A percentile compares a stretch with the other conserved stretches of the same genome.
phyloP scores from a whole-genome alignment of 1,140 invertebrate species.

The Papilio dardanus region DNA sequence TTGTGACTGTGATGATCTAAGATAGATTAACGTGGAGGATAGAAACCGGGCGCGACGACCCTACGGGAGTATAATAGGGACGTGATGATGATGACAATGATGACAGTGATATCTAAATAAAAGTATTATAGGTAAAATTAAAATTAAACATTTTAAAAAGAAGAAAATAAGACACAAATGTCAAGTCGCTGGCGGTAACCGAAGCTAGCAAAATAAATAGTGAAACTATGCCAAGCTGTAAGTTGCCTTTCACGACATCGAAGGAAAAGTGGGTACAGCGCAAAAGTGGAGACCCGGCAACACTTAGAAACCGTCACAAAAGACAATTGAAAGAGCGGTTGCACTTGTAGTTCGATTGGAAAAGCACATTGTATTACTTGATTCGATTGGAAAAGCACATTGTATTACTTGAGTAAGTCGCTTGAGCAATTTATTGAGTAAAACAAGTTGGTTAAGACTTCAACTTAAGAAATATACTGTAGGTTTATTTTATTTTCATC shows the following conservation, averaged over 20 bases:
- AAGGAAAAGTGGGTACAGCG: neutral
- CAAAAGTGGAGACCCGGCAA: neutral
- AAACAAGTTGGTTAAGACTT: neutral
- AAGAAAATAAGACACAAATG: neutral
- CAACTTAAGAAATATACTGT: neutral
- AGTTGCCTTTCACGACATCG: neutral
- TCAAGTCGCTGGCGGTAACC: neutral
- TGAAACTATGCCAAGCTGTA: neutral
- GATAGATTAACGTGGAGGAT: too few relatives aligned
- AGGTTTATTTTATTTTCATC: neutral
- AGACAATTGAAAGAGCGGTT: slow-evolving; percentile 9
- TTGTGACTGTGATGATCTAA: too few relatives aligned
- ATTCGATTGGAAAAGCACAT: slow-evolving; percentile 7
- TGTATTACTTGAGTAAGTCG: neutral
- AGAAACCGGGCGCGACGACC: too few relatives aligned
- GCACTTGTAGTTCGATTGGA: slow-evolving; percentile 2
- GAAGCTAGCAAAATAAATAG: neutral
- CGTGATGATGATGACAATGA: too few relatives aligned
- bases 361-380: neutral
- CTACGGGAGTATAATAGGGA: too few relatives aligned
- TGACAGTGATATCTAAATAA: too few relatives aligned
- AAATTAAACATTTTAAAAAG: neutral
- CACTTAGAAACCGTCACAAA: slow-evolving; percentile 2
- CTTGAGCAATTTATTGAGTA: neutral
- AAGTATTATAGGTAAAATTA: too few relatives aligned